Base-by-base conservation (phyloP, 2,888 invertebrate species). In the Thecocarcelia acutangulata region DNA sequence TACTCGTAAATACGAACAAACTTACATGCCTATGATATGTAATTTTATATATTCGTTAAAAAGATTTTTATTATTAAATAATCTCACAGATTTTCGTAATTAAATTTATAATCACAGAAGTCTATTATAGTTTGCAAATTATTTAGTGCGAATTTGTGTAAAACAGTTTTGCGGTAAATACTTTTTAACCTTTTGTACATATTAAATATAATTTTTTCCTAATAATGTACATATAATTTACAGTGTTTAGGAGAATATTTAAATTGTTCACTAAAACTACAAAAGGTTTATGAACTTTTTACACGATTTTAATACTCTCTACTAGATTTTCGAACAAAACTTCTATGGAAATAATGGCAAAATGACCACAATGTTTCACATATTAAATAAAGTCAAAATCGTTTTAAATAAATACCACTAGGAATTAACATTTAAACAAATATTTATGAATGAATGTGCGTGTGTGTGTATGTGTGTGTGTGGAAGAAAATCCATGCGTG, bases 111-210 rank as follows among this genome's bases (percentile, higher is more conserved):
- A 68, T 54, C 28, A 28, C 42, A 68, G 15, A 12, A 42, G 54
- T 28, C 68, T 42, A 28, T 56, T 44, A 68, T 13, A 12, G 13
- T 33, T 33, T 44, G 13, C 13, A n/a, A 50, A 64, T 15, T 50
- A 48, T 37, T 70, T 13, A 48, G 19, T 58, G 21, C 3, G 21
- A 33, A 33, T 6, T 56, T 21, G 12, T 28, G 21, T 21, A 15
- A 59, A 59, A 37, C 6, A 50, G 19, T 40, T 70, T 70, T 70
- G 70, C 50, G 70, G 48, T 58, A 17, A 70, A 48, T 37, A 59
- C 11, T 40, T 21, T 70, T 59, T 50, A 70, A 44, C 17, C 48
- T 59, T 70, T 59, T 70, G 19, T 50, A 15, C 33, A 46, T 19
- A 21, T 58, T 33, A 28, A 46, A 33, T 63, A 15, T 50, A 37